phyloP scores from a whole-genome alignment of 2,113 vertebrate genomes.

The Cygnus buccinator region DNA sequence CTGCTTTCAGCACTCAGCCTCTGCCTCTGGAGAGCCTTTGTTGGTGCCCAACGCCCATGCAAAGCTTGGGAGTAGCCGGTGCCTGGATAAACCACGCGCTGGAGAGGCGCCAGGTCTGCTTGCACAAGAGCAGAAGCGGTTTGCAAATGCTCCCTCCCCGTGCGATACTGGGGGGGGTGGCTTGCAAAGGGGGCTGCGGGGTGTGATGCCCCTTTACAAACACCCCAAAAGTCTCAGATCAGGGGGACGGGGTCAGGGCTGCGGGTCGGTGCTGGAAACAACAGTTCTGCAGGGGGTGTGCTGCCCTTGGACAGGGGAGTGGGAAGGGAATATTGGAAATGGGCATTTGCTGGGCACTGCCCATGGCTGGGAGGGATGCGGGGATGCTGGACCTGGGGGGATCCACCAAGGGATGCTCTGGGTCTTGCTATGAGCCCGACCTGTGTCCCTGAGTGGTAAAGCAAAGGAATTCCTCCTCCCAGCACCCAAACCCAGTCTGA shows the following conservation, averaged over 20 bases:
- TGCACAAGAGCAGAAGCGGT: constrained; percentile 16
- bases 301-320: accelerated
- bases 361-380: neutral
- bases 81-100: constrained; percentile 13
- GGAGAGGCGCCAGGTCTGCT: constrained; percentile 2
- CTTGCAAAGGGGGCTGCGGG: accelerated
- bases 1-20: neutral
- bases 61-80: constrained; percentile 33
- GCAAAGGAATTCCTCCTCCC: neutral
- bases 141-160: neutral
- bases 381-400: too few species aligned
- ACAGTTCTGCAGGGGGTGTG: neutral
- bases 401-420: neutral
- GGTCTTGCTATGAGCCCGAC: neutral
- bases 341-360: neutral
- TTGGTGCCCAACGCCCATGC: constrained; percentile 30
- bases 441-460: neutral
- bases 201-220: neutral
- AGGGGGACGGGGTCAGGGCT: neutral
- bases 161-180: accelerated
- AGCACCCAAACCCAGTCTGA: neutral
- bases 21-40: constrained; percentile 38
- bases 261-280: accelerated
- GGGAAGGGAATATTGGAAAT: neutral
- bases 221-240: neutral